Evolutionary conservation across 2,113 vertebrate genomes (phyloP), one percentile per base, ranked within the genome.

Genomic region (Actinemys pallida): DNA sequence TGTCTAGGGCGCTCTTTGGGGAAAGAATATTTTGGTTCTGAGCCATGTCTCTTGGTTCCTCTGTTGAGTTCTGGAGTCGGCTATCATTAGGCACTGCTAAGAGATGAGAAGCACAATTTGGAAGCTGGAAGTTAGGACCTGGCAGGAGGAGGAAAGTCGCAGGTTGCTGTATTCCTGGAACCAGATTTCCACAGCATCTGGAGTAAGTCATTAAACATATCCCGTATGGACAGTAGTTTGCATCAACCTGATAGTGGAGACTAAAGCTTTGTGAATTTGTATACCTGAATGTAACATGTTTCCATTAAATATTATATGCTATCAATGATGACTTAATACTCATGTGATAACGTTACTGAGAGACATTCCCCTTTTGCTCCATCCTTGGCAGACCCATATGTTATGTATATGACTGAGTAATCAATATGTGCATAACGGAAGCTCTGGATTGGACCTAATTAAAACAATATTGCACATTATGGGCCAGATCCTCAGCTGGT

Each of bases 151-250:
- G 86, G 39, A 80, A 49, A 49, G 6, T 83, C 69, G 42, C 89
- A 96, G 84, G 88, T 86, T 95, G 54, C 90, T 96, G 79, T 72
- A 90, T 89, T 92, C 92, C 95, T 97, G 96, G 83, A 98, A 93
- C 69, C 84, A 88, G 83, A 86, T 97, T 97, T 85, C 84, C 87
- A 59, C 4, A 86, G 96, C 96, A 98, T 96, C 95, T 98, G 97
- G 95, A 98, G 62, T 8, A 90, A 57, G 91, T 96, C 90, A 97
- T 97, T 97, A 97, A 94, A 95, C 87, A 62, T 94, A 88, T 97
- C 90, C 87, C 95, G 81, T 89, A 72, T 90, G 94, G 90, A 94
- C 93, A 92, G 92, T 90, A 96, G 95, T 98, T 98, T 96, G 95
- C 95, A 97, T 95, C 95, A 91, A 29, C 88, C 87, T 97, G 96